phyloP scores from a whole-genome alignment of 2,113 vertebrate species.

The Aptenodytes patagonicus region DNA sequence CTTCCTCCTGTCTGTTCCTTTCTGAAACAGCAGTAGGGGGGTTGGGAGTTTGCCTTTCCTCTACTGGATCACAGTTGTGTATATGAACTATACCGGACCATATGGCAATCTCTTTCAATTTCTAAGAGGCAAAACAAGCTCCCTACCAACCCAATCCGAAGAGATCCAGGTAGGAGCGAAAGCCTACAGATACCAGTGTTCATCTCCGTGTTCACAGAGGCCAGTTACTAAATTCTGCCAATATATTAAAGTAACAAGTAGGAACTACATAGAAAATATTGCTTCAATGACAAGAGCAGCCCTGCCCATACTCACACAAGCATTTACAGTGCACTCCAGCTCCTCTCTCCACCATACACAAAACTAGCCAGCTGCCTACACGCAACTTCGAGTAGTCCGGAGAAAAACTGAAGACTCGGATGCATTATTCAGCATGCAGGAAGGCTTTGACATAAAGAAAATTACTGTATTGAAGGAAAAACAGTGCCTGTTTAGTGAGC shows the following conservation, averaged over 20 bases:
- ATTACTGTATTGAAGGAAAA: background rate
- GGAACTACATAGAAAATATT: background rate
- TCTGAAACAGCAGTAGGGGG: slow-evolving; percentile 48
- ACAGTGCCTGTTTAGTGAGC: background rate
- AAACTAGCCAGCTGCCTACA: background rate
- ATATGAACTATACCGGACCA: slow-evolving; percentile 33
- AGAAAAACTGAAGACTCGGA: background rate
- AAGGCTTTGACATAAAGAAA: background rate
- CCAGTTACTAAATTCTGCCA: background rate
- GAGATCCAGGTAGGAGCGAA: background rate
- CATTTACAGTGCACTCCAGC: accelerated
- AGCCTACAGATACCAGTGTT: background rate
- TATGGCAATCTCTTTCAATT: slow-evolving; percentile 11
- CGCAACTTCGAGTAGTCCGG: background rate
- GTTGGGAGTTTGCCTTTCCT: slow-evolving; percentile 53
- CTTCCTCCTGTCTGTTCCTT: slow-evolving; percentile 59
- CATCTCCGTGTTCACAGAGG: background rate
- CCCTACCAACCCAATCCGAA: background rate
- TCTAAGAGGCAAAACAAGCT: slow-evolving; percentile 10
- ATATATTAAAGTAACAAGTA: background rate
- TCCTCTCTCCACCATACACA: background rate
- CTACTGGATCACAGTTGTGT: slow-evolving; percentile 54
- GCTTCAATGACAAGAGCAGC: background rate
- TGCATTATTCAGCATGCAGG: background rate
- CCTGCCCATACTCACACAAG: background rate